Evolutionary conservation across 2,888 invertebrate genomes (phyloP), one percentile per base, ranked within the genome.

Genomic region (Melipona bicolor): DNA sequence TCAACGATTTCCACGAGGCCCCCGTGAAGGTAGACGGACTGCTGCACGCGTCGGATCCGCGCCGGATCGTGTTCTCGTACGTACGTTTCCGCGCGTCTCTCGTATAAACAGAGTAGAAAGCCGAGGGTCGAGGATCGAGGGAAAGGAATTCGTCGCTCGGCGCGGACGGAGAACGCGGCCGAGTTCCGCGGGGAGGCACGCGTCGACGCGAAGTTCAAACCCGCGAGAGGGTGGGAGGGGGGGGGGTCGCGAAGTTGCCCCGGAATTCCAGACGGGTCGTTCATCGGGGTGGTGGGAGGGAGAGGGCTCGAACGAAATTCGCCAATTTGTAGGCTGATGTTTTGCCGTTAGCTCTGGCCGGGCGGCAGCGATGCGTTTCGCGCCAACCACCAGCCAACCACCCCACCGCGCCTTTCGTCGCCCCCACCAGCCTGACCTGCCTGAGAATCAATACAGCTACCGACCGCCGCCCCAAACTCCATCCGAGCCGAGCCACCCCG

Each of bases 401-500:
- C 32, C 87, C 81, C 85, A 80, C 83, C 87, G 50, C 67, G 24
- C 15, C n/a, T 13, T 74, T 80, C 81, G 91, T 91, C 90, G 70
- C 81, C 81, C 91, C 92, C 91, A 89, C 91, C 88, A 90, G 81
- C 85, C 86, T 90, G 90, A 91, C 91, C 90, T 91, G 90, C 92
- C 92, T 91, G 92, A 93, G 93, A 94, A 94, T 94, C 94, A 93
- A 94, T 94, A 94, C 94, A 94, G 94, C 94, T 93, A 92, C 91
- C 92, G 90, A 92, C 92, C 92, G 90, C 91, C 90, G 91, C 92
- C 91, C 91, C 92, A 89, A 43, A 91, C 88, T 86, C 90, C 88
- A 89, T 84, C 89, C 88, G 9, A 70, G 62, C 88, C 90, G 43
- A 81, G 78, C 88, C 84, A 74, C 74, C 24, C 79, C 79, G 43